These are phyloP conservation scores for Gila robusta DNA, from an alignment of 2,797 vertebrate genomes.

Conservation along the genomic window DNA sequence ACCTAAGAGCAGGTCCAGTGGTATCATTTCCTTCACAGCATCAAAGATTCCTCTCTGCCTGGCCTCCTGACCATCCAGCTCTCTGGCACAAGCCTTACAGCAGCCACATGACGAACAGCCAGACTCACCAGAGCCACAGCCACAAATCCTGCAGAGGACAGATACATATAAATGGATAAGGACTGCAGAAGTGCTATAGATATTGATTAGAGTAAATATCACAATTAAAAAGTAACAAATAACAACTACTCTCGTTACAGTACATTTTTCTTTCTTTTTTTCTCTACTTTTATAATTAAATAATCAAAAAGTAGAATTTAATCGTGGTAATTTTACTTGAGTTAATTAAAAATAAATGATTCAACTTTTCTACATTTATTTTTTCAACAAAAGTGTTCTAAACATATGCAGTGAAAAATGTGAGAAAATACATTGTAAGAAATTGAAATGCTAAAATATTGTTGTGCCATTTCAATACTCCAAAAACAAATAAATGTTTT, in stretches of 20 bases:
- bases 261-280: too few relatives aligned
- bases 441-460: neutral
- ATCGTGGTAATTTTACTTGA: neutral
- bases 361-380: neutral
- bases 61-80: slow-evolving; percentile 96
- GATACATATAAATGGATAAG: neutral
- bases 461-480: neutral
- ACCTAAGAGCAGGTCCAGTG: slow-evolving; percentile 96
- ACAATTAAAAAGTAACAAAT: slow-evolving; percentile 13
- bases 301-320: neutral
- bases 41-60: slow-evolving; percentile 98
- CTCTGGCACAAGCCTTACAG: slow-evolving; percentile 97
- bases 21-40: slow-evolving; percentile 99
- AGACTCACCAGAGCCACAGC: slow-evolving; percentile 98
- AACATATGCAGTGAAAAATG: neutral
- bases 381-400: neutral
- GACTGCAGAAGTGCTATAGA: neutral
- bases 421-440: neutral
- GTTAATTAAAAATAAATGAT: neutral
- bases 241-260: neutral
- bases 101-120: slow-evolving; percentile 97
- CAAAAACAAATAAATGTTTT: neutral
- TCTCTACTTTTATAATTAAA: neutral
- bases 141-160: slow-evolving; percentile 87
- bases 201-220: neutral